A percentile compares a stretch with the other conserved stretches of the same genome.
These are phyloP conservation scores for Ploceus nigricollis DNA, from an alignment of 2,113 vertebrate species.

Conservation along the genomic window DNA sequence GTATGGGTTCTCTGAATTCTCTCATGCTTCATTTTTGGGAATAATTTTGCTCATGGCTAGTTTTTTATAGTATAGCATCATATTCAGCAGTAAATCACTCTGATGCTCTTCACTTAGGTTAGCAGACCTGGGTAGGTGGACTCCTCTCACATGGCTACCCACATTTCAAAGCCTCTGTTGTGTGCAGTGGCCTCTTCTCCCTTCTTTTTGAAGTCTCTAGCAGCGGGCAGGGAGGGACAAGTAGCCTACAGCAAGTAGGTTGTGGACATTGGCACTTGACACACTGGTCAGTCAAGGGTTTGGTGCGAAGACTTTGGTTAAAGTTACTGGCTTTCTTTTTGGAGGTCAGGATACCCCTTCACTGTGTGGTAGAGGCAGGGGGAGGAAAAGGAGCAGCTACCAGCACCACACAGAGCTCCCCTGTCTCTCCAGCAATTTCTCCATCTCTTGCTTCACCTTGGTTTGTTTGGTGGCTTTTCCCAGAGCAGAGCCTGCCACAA, in stretches of 20 bases:
- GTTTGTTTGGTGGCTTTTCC: neutral
- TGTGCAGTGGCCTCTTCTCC: neutral
- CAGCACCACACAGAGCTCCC: no score
- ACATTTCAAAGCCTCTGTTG: neutral
- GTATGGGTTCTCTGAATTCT: neutral
- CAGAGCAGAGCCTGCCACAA: neutral
- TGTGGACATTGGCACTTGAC: neutral
- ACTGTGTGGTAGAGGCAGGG: neutral
- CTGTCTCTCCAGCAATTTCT: neutral
- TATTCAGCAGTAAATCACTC: neutral
- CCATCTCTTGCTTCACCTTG: neutral
- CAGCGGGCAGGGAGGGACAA: accelerated
- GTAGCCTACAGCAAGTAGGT: neutral
- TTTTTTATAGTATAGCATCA: neutral
- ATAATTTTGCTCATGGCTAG: neutral
- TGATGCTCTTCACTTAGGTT: neutral
- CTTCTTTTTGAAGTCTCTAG: neutral
- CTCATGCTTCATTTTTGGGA: neutral
- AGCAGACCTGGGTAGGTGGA: neutral
- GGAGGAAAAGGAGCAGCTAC: neutral
- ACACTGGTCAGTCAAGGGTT: neutral
- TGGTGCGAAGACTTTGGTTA: neutral
- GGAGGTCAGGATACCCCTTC: neutral
- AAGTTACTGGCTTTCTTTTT: neutral
- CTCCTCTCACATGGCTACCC: neutral